phyloP scores from a whole-genome alignment of 2,797 vertebrate genomes.

The Salmo trutta region DNA sequence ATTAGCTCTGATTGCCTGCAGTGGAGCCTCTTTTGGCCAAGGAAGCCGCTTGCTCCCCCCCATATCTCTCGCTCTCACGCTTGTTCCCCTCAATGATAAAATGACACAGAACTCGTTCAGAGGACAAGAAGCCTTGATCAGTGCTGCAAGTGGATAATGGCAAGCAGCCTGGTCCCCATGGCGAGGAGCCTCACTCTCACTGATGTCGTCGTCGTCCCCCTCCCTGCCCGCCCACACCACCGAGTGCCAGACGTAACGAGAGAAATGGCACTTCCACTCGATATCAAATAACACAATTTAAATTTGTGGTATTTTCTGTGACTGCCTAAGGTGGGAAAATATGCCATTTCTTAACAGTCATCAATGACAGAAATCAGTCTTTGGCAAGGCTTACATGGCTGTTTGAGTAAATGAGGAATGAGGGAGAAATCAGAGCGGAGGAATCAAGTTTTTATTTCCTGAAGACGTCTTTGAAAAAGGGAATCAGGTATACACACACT shows the following conservation, averaged over 20 bases:
- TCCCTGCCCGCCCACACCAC: neutral
- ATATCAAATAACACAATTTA: neutral
- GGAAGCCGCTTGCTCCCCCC: slow-evolving; percentile 12
- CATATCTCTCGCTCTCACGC: neutral
- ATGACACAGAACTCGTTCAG: slow-evolving; percentile 20
- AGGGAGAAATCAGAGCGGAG: neutral
- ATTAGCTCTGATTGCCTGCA: slow-evolving; percentile 49
- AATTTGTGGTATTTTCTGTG: neutral
- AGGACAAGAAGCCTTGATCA: slow-evolving; percentile 42
- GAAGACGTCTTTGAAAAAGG: no score
- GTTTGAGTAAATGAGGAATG: neutral
- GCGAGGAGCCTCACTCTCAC: slow-evolving; percentile 2
- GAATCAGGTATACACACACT: neutral
- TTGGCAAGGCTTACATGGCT: neutral
- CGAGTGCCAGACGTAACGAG: neutral
- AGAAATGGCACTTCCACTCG: neutral
- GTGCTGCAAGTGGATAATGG: slow-evolving; percentile 37
- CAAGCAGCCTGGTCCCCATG: neutral
- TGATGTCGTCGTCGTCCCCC: slow-evolving; percentile 6
- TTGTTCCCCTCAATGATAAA: slow-evolving; percentile 29
- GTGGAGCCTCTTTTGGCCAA: slow-evolving; percentile 31
- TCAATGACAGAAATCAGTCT: neutral
- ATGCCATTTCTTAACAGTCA: neutral
- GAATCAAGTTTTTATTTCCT: neutral
- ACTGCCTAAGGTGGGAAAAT: neutral